A percentile compares a stretch with the other conserved stretches of the same genome.
These are phyloP conservation scores for Mus pahari DNA, from an alignment of 2,113 vertebrate species.

Conservation along the genomic window DNA sequence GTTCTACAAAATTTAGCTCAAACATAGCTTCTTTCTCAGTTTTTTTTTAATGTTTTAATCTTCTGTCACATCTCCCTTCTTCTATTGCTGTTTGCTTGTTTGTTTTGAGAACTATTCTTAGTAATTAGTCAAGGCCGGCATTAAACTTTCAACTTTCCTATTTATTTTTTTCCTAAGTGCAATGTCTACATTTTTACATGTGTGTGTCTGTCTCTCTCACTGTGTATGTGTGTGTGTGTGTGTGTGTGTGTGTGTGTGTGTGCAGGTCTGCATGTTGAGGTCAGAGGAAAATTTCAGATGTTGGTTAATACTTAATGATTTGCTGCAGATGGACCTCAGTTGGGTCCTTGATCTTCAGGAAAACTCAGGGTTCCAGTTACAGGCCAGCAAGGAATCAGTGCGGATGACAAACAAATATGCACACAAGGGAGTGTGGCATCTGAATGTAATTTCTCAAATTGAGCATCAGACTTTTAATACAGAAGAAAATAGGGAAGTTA, in stretches of 20 bases:
- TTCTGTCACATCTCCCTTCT: not conserved
- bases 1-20: not conserved
- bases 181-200: not conserved
- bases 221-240: not conserved
- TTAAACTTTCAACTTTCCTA: not conserved
- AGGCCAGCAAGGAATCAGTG: too few species aligned
- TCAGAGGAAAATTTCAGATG: not conserved
- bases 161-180: not conserved
- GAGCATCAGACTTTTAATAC: too few species aligned
- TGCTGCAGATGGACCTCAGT: too few species aligned
- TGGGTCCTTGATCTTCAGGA: too few species aligned
- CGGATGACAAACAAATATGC: too few species aligned
- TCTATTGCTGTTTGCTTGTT: not conserved
- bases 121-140: not conserved
- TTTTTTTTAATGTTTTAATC: constrained; percentile 28
- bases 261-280: not conserved
- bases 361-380: too few species aligned
- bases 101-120: not conserved
- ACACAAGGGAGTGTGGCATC: too few species aligned
- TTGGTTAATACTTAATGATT: not conserved
- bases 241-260: not conserved
- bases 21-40: not conserved
- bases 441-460: too few species aligned
- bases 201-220: not conserved
- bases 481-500: too few species aligned